A percentile compares a stretch with the other conserved stretches of the same genome.
These are phyloP conservation scores for Romanomermis culicivorax DNA, from an alignment of 2,888 invertebrate genomes.

Conservation along the genomic window DNA sequence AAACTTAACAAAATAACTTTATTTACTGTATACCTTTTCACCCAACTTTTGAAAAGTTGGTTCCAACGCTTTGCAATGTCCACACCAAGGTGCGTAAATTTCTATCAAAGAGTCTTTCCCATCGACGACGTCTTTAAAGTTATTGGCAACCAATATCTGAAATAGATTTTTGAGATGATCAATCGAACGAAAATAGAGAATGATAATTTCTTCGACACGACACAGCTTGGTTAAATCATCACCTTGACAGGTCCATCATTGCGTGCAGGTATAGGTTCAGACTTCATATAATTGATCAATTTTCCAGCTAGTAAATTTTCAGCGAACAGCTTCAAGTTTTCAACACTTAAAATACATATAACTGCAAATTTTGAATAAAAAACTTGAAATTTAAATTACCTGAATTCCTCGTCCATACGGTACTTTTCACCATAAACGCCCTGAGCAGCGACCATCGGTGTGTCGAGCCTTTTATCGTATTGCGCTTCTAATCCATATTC, in stretches of 20 bases:
- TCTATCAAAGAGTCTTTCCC: slow-evolving; percentile 81
- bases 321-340: slow-evolving; percentile 59
- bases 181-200: neutral
- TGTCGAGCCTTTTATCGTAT: slow-evolving; percentile 46
- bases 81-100: slow-evolving; percentile 98
- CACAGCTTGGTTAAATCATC: too few species aligned
- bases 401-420: slow-evolving; percentile 68
- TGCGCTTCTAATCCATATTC: slow-evolving; percentile 60
- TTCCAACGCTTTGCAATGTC: slow-evolving; percentile 85
- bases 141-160: slow-evolving; percentile 72
- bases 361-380: neutral
- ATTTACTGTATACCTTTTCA: slow-evolving; percentile 28
- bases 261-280: slow-evolving; percentile 66
- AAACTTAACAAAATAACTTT: slow-evolving; percentile 7
- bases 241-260: slow-evolving; percentile 44
- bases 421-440: slow-evolving; percentile 68
- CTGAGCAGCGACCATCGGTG: slow-evolving; percentile 63
- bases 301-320: slow-evolving; percentile 57
- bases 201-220: neutral
- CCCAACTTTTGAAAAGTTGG: slow-evolving; percentile 85
- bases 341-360: slow-evolving; percentile 41
- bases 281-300: slow-evolving; percentile 76
- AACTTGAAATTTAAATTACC: slow-evolving; percentile 35
- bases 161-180: slow-evolving; percentile 12
- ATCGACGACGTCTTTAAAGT: slow-evolving; percentile 81